Evolutionary conservation across 1,140 invertebrate genomes (phyloP).

Genomic region (Anadara kagoshimensis): DNA sequence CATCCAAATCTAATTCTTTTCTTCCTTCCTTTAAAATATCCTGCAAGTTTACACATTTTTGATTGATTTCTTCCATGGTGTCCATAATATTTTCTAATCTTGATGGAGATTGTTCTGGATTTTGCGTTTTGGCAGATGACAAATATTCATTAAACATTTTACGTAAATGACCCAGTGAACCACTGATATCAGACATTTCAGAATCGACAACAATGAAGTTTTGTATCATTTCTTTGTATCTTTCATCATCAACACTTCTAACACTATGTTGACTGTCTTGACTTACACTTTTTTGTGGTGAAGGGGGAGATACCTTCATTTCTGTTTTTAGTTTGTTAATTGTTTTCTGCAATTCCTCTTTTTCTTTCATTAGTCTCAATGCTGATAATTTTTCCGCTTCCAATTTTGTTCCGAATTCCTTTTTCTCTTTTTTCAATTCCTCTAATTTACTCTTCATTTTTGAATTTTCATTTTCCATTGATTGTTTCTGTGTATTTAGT

Average conservation of each 20-base stretch:
- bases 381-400: conserved; percentile 41
- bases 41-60: conserved; percentile 53
- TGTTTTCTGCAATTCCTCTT: conserved; percentile 55
- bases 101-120: conserved; percentile 42
- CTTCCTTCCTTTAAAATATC: conserved; percentile 60
- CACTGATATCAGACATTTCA: conserved; percentile 59
- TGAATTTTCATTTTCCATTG: conserved; percentile 56
- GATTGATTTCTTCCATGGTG: conserved; percentile 54
- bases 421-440: conserved; percentile 57
- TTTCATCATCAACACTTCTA: conserved; percentile 32
- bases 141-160: conserved; percentile 53
- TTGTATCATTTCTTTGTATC: conserved; percentile 53
- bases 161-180: conserved; percentile 46
- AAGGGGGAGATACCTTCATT: conserved; percentile 14
- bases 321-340: conserved; percentile 48
- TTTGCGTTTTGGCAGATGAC: no score
- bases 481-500: conserved; percentile 47
- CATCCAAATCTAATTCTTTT: conserved; percentile 7
- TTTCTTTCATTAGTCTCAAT: conserved; percentile 45
- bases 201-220: conserved; percentile 55
- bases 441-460: conserved; percentile 56
- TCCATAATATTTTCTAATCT: conserved; percentile 43
- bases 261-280: conserved; percentile 16
- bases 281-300: no score
- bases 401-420: conserved; percentile 50